A percentile compares a stretch with the other conserved stretches of the same genome.
Conservation (phyloP, 1,140 invertebrate species). For the Cydia amplana region DNA sequence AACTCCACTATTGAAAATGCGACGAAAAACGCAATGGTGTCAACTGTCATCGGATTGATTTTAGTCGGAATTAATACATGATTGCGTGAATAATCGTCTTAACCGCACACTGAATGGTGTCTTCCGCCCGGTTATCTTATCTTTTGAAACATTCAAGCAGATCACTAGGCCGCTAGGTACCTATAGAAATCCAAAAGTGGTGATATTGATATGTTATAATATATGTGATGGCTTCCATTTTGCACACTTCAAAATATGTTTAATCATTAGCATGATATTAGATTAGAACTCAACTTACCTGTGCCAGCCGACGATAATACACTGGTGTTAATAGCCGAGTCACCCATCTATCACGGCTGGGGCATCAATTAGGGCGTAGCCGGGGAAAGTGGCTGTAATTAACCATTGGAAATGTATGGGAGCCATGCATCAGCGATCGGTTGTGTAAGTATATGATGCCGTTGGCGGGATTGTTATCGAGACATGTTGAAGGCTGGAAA, state of each 20-base stretch:
- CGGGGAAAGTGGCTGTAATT: conserved; percentile 15
- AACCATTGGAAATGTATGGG: conserved; percentile 18
- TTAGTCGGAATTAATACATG: no score
- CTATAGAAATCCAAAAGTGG: no score
- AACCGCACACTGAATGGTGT: no score
- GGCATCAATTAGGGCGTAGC: conserved; percentile 18
- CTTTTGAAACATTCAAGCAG: no score
- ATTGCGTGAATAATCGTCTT: no score
- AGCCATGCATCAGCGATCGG: background rate
- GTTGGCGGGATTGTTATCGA: background rate
- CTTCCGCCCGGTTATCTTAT: no score
- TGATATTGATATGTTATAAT: background rate
- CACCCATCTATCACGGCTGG: background rate
- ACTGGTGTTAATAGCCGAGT: conserved; percentile 5
- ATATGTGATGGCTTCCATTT: background rate
- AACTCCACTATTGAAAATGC: no score
- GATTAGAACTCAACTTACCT: background rate
- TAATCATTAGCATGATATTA: background rate
- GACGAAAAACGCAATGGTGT: no score
- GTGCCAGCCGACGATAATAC: background rate
- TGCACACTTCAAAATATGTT: background rate
- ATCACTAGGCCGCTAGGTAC: no score
- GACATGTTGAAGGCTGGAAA: background rate
- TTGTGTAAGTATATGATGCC: background rate
- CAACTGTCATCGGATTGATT: no score